Conservation (phyloP, 2,797 vertebrate species). For the Siniperca scherzeri region DNA sequence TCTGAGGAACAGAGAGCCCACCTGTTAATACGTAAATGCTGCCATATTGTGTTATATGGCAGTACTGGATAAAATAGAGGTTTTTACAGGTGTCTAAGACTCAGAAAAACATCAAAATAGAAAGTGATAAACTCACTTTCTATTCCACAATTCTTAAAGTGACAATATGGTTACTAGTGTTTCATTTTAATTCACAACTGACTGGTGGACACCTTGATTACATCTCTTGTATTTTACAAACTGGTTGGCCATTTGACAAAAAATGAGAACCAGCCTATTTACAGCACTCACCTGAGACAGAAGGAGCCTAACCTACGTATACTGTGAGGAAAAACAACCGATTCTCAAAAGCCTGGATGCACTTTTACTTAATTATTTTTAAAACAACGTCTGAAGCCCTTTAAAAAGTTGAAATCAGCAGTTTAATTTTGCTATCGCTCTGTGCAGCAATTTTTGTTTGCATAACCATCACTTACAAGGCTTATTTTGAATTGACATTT, state of each 20-base stretch:
- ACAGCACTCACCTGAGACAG: not conserved
- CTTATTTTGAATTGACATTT: not conserved
- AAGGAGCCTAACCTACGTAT: conserved; percentile 3
- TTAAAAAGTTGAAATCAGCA: conserved; percentile 4
- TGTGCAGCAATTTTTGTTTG: not conserved
- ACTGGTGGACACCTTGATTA: conserved; percentile 13
- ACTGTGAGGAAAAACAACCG: not conserved
- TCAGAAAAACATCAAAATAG: not conserved
- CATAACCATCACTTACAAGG: not conserved
- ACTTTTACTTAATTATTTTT: conserved; percentile 12
- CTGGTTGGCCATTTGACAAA: not conserved
- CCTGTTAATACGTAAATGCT: not conserved
- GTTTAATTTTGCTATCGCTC: not conserved
- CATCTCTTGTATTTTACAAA: conserved; percentile 9
- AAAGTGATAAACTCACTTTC: not conserved
- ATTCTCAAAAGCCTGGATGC: conserved; percentile 22
- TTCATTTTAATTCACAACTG: not conserved
- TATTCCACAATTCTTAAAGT: not conserved
- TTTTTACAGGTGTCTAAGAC: not conserved
- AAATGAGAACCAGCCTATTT: not conserved
- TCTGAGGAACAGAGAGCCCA: not conserved
- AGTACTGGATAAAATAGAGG: not conserved
- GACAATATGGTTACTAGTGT: not conserved
- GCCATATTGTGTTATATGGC: conserved; percentile 19
- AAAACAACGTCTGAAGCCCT: not conserved